phyloP scores from a whole-genome alignment of 2,888 invertebrate species.

The Argyresthia albistria region DNA sequence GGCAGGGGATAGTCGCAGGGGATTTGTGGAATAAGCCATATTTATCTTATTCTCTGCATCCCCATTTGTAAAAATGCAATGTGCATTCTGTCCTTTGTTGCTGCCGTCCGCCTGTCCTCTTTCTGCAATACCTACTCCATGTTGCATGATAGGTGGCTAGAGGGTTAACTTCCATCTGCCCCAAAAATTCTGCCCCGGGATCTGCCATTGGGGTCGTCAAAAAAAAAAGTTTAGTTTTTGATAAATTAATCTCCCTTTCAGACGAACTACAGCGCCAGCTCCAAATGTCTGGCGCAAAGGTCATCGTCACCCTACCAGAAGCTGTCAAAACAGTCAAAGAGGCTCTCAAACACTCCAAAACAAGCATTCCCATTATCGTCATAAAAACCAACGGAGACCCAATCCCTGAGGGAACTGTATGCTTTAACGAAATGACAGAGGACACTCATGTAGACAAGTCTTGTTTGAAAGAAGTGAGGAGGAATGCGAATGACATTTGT shows the following conservation, averaged over 20 bases:
- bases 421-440: conserved; percentile 75
- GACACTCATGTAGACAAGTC: conserved; percentile 68
- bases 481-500: conserved; percentile 71
- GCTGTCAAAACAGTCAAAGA: conserved; percentile 55
- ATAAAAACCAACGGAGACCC: conserved; percentile 46
- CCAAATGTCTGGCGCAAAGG: conserved; percentile 71
- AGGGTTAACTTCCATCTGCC: no score
- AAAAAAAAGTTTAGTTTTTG: no score
- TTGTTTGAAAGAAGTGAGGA: conserved; percentile 55
- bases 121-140: no score
- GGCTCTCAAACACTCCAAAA: conserved; percentile 59
- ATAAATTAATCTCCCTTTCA: conserved; percentile 34
- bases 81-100: no score
- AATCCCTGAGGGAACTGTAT: conserved; percentile 57
- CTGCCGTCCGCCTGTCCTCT: no score
- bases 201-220: no score
- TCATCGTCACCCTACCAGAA: conserved; percentile 73
- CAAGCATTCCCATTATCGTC: conserved; percentile 69
- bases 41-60: no score
- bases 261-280: conserved; percentile 83
- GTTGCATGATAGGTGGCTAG: no score
- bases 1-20: no score
- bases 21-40: no score
- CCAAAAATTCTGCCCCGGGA: no score
- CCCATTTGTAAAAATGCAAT: no score